Evolutionary conservation across 1,140 invertebrate species (phyloP).

Genomic region (Sipha flava): DNA sequence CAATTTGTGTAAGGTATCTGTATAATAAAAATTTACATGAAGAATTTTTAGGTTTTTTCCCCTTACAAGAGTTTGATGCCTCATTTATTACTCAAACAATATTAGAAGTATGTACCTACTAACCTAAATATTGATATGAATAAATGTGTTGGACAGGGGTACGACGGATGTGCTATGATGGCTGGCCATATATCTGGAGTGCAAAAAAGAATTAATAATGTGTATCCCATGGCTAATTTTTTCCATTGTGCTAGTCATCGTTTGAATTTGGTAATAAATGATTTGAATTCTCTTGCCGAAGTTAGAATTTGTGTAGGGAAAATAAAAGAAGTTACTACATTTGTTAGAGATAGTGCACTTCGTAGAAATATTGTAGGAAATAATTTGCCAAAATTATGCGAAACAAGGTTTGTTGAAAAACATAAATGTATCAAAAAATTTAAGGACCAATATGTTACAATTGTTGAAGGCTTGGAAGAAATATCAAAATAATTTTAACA

Average conservation of each 20-base stretch:
- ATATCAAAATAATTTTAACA: background rate
- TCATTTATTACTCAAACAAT: background rate
- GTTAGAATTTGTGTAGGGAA: background rate
- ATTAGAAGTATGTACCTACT: background rate
- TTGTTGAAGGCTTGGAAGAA: background rate
- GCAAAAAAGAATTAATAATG: no score
- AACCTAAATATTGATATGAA: background rate
- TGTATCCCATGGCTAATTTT: background rate
- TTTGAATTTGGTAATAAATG: background rate
- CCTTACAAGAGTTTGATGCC: background rate
- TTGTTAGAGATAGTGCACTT: background rate
- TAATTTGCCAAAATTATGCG: background rate
- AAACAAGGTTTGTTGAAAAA: background rate
- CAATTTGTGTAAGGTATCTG: no score
- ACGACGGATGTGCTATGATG: background rate
- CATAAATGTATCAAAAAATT: background rate
- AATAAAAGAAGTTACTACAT: background rate
- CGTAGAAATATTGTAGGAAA: background rate
- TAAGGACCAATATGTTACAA: background rate
- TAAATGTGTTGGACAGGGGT: background rate
- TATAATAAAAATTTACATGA: no score
- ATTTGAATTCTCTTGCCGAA: background rate
- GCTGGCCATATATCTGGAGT: background rate
- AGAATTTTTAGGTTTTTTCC: background rate
- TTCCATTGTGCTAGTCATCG: background rate